Base-by-base conservation (phyloP, 2,113 vertebrate species). In the Amphiprion ocellaris region DNA sequence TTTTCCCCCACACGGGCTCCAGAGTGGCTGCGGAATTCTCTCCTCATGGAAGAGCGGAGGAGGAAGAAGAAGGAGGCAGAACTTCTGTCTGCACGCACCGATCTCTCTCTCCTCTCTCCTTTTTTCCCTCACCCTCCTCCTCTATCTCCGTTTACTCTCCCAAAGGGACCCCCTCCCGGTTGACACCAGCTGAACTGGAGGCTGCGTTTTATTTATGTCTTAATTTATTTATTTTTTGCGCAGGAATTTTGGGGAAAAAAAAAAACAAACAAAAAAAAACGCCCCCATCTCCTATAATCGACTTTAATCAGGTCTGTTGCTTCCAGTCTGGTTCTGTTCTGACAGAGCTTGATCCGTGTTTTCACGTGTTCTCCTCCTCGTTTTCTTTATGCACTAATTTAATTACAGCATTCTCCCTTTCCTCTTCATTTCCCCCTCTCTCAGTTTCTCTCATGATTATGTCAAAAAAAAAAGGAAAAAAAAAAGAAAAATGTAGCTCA, bases 371-470 rank as follows among this genome's bases (percentile, higher is more conserved):
- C 81, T 79, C 74, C 71, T 82, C 78, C 73, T 88, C 83, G 0
- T 84, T 88, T 85, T 89, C 87, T 92, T 88, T 74, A 79, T 87
- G 75, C 73, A 55, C 63, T 91, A 87, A 90, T 90, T 91, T 87
- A 90, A 91, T 91, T 91, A 87, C 87, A 84, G 61, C 69, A 72
- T 79, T 58, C 70, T 53, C 71, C 21, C 41, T 50, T 72, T 70
- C 66, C 74, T 70, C 66, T 76, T 71, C 24, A 5, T 28, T 5
- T 49, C 50, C 30, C 52, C 68, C 21, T 62, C 55, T 30, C 56
- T 11, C 53, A 49, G 47, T 64, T 79, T 81, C 69, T 71, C 70
- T 85, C 53, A 80, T 94, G 91, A 95, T 94, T 93, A 94, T 92
- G 92, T 89, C 89, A 89, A 94, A 88, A 87, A 81, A 82, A 81